Evolutionary conservation across 92 coral and sea anemone species (phyloP).

Genomic region (Scolanthus callimorphus): DNA sequence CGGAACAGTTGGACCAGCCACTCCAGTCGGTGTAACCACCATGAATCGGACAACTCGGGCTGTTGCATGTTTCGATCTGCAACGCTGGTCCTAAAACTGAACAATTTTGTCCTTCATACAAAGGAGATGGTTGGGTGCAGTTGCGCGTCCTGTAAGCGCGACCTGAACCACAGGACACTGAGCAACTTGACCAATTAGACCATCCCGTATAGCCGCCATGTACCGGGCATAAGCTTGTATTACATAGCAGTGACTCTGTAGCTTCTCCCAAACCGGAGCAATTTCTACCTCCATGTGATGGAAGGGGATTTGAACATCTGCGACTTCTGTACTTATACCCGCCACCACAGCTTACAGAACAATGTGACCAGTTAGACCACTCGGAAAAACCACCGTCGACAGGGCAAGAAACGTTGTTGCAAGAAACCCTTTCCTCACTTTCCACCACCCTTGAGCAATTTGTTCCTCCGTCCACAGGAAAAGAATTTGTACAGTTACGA

Average conservation of each 20-base stretch:
- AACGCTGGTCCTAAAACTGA: too few species aligned
- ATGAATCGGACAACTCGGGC: too few species aligned
- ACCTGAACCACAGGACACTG: too few species aligned
- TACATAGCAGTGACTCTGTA: too few species aligned
- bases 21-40: slow-evolving; percentile 15
- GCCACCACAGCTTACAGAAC: slow-evolving; percentile 9
- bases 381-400: slow-evolving; percentile 9
- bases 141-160: too few species aligned
- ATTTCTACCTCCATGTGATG: slow-evolving; percentile 6
- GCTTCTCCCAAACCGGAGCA: slow-evolving; percentile 1
- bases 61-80: too few species aligned
- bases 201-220: too few species aligned
- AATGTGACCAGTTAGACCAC: slow-evolving; percentile 19
- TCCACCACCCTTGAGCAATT: slow-evolving; percentile 7
- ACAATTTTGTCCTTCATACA: too few species aligned
- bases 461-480: slow-evolving; percentile 4
- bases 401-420: neutral
- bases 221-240: too few species aligned
- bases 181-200: too few species aligned
- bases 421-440: too few species aligned
- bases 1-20: slow-evolving; percentile 12
- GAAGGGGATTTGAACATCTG: slow-evolving; percentile 8
- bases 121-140: too few species aligned
- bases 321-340: slow-evolving; percentile 9
- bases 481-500: slow-evolving; percentile 19